Evolutionary conservation across 1,140 invertebrate genomes (phyloP), one percentile per base, ranked within the genome.

Genomic region (Rhopalosiphum maidis): DNA sequence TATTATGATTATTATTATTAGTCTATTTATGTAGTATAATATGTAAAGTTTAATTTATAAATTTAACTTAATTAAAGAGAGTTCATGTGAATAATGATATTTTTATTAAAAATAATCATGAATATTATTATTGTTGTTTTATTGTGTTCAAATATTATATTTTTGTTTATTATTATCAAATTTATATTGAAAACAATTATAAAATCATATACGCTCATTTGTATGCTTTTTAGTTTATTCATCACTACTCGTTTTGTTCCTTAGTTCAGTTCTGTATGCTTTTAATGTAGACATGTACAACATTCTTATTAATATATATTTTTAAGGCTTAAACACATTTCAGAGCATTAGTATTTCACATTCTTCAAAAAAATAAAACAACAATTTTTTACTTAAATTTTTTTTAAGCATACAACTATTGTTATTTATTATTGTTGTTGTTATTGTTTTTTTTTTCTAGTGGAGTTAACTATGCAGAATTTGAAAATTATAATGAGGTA

Each of bases 361-460:
- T 30, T 60, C 25, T 90, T 90, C 54, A 43, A n/a, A n/a, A 68
- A 90, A 90, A 90, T n/a, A 9, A 60, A 30, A 25, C 9, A 46
- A 11, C 25, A 37, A 86, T 35, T 0, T 23, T 37, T 54, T 18
- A 51, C 30, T 23, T 48, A 46, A 48, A 25, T 18, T 18, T 46
- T 46, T 30, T 21, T 85, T 25, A 54, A 91, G 55, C 30, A 22
- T 30, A 68, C 2, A 91, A 30, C 30, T 48, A 51, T 86, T 43
- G 83, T 85, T 22, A 85, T 43, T 85, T 86, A 35, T 25, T 51
- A 51, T 83, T 82, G 48, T 83, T 92, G 35, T 82, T 83, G 1
- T 91, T 48, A 15, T 93, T 85, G n/a, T 92, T 91, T 21, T 91
- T 90, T 60, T 93, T 46, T 92, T 92, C 41, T 41, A 86, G 82